These are phyloP conservation scores for Pelodytes ibericus DNA, from an alignment of 2,797 vertebrate genomes.

Conservation along the genomic window DNA sequence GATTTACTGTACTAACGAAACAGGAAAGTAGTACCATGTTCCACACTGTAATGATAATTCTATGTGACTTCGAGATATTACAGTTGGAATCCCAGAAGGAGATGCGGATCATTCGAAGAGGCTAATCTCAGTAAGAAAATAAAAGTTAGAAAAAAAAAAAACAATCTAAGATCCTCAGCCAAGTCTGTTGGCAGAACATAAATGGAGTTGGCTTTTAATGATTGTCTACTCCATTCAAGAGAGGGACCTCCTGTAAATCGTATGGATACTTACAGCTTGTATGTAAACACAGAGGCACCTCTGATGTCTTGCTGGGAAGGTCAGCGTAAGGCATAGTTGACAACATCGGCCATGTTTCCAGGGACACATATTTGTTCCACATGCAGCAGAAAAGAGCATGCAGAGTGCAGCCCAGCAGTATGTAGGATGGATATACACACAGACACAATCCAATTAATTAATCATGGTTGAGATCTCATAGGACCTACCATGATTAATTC, in stretches of 20 bases:
- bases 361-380: no score
- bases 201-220: conserved; percentile 49
- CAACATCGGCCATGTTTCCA: no score
- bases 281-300: conserved; percentile 16
- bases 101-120: conserved; percentile 43
- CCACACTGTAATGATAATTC: conserved; percentile 38
- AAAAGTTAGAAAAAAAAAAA: conserved; percentile 48
- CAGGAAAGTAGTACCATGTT: conserved; percentile 40
- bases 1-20: conserved; percentile 31
- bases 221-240: conserved; percentile 47
- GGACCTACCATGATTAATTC: no score
- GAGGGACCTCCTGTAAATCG: conserved; percentile 47
- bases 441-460: no score
- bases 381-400: no score
- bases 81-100: conserved; percentile 33
- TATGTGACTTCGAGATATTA: conserved; percentile 36
- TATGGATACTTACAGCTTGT: conserved; percentile 39
- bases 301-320: conserved; percentile 9
- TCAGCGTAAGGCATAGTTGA: no score
- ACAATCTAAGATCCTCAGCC: conserved; percentile 52
- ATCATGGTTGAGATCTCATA: no score
- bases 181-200: conserved; percentile 53
- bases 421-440: no score
- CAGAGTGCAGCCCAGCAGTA: no score
- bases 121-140: conserved; percentile 56